phyloP scores from a whole-genome alignment of 2,888 invertebrate species.

The Philhelius pedissequus region DNA sequence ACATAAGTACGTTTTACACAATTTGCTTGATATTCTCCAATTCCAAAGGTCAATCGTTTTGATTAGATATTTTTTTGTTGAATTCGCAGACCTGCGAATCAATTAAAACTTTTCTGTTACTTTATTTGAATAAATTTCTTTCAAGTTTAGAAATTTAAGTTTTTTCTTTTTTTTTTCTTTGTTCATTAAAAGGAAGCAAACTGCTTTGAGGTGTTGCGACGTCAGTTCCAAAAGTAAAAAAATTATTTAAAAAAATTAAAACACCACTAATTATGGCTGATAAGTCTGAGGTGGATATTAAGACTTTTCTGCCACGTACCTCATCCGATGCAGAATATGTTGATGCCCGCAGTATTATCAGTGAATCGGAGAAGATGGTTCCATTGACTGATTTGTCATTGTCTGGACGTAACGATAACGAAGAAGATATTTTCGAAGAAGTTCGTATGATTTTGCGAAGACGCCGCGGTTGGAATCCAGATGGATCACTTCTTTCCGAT shows the following conservation, averaged over 20 bases:
- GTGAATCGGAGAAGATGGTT: conserved; percentile 70
- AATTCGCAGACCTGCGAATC: neutral
- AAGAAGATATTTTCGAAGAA: conserved; percentile 76
- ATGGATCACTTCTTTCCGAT: conserved; percentile 75
- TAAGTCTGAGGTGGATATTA: conserved; percentile 31
- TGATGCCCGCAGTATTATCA: conserved; percentile 69
- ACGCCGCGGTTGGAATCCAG: conserved; percentile 77
- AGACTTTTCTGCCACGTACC: conserved; percentile 62
- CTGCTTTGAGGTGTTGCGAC: neutral
- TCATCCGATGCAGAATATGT: conserved; percentile 65
- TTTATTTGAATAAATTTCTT: neutral
- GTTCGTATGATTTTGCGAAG: conserved; percentile 77
- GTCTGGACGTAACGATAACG: conserved; percentile 70
- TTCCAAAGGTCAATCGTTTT: conserved; percentile 52
- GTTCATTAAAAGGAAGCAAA: neutral
- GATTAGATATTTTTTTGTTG: neutral
- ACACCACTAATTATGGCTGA: conserved; percentile 28
- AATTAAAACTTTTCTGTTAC: neutral
- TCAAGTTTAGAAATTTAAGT: neutral
- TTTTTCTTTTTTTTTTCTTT: neutral
- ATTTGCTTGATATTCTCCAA: neutral
- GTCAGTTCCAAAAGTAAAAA: neutral
- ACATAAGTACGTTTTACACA: neutral
- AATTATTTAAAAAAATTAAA: neutral
- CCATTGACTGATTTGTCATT: conserved; percentile 69